Conservation (phyloP, 2,888 invertebrate genomes). For the Drosophila vallismaia region DNA sequence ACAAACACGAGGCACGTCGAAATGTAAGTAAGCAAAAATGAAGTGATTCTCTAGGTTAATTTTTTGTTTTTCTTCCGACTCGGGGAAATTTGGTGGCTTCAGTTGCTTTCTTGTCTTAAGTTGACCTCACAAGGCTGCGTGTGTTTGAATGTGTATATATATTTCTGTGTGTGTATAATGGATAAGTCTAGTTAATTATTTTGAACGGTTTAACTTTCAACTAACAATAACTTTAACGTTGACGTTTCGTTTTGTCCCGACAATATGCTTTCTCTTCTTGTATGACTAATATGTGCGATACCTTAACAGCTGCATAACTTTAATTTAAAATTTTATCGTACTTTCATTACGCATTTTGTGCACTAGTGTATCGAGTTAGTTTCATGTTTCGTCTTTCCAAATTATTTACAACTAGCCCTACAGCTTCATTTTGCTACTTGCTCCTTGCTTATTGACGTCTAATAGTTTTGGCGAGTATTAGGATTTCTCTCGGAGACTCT, state of each 20-base stretch:
- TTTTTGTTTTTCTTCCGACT: constrained; percentile 67
- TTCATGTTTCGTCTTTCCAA: constrained; percentile 50
- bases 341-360: constrained; percentile 51
- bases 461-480: constrained; percentile 77
- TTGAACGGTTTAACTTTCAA: constrained; percentile 65
- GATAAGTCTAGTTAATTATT: constrained; percentile 53
- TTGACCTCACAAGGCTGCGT: constrained; percentile 67
- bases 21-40: constrained; percentile 73
- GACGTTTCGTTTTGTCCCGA: constrained; percentile 37
- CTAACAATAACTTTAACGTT: constrained; percentile 76
- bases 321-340: constrained; percentile 43
- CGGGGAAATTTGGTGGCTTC: constrained; percentile 75
- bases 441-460: constrained; percentile 32
- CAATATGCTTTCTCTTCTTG: constrained; percentile 33
- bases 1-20: constrained; percentile 80
- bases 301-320: constrained; percentile 66
- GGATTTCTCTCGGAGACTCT: constrained; percentile 40
- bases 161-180: constrained; percentile 48
- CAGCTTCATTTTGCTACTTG: constrained; percentile 52
- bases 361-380: constrained; percentile 58
- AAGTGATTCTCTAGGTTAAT: constrained; percentile 46
- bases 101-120: constrained; percentile 70
- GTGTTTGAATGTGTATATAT: constrained; percentile 56
- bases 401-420: constrained; percentile 75
- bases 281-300: constrained; percentile 61